Base-by-base conservation (phyloP, 2,888 invertebrate species). In the Noctua janthe region DNA sequence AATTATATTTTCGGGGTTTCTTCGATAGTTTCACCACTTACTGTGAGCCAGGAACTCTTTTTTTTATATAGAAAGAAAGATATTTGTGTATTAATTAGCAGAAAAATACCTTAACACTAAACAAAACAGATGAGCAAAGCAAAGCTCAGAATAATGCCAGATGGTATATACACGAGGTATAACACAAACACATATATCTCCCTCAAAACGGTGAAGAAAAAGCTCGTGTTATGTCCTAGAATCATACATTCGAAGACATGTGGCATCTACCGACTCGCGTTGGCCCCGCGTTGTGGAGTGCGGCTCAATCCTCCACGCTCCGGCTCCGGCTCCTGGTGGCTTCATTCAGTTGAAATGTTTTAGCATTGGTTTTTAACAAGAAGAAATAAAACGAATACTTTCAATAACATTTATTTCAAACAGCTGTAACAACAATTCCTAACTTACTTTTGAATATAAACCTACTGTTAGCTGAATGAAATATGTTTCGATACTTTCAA, bases 391-490 rank as follows among this genome's bases (percentile, higher is more conserved):
- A 71, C 0, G 0, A 47, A 51, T 2, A 62, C 11, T 11, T 20
- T 29, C 0, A 69, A 39, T 20, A 23, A 59, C 15, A 43, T 81
- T 76, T 75, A 82, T 62, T 82, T 13, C 17, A 59, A 67, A 69
- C 17, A 56, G 2, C 20, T 39, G 29, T 0, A 70, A 13, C 8
- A 51, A 23, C 1, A 8, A 20, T 20, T 7, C 7, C 1, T 20
- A 11, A 35, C 6, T n/a, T 15, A 35, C 3, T 17, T 47, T 47
- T 35, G 29, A 54, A 23, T 10, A 10, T 56, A 23, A 49, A 64
- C 29, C n/a, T 20, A 20, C 8, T 29, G 4, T n/a, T 59, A 23
- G 7, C 10, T 3, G 0, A 56, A 56, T 23, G 17, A 54, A 54
- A 23, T 10, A 23, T 54, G 20, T 54, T 20, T 54, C 7, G 20